A percentile compares a stretch with the other conserved stretches of the same genome.
Conservation (phyloP, 2,888 invertebrate genomes). For the Smittia sp. region DNA sequence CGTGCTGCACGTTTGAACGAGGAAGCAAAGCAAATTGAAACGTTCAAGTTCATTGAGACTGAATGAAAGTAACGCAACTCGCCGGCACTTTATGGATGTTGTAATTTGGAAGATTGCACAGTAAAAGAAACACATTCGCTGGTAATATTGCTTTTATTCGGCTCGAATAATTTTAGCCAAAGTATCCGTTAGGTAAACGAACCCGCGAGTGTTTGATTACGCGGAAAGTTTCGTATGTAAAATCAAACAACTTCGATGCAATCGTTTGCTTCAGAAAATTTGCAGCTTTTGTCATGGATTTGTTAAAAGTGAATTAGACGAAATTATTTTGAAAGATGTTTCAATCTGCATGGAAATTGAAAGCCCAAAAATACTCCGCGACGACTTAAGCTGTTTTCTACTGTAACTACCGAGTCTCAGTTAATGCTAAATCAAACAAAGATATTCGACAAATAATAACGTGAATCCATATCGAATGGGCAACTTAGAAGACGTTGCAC, state of each 20-base stretch:
- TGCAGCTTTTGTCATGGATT: too few relatives aligned
- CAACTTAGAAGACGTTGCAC: neutral
- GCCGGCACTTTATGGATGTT: neutral
- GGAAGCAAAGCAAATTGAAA: neutral
- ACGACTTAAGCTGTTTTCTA: too few relatives aligned
- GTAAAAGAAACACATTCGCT: neutral
- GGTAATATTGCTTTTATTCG: neutral
- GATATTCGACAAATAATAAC: too few relatives aligned
- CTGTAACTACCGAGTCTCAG: too few relatives aligned
- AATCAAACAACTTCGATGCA: too few relatives aligned
- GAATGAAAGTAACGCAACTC: neutral
- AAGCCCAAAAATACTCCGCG: too few relatives aligned
- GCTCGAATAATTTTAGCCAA: neutral
- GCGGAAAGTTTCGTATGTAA: neutral
- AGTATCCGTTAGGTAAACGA: neutral
- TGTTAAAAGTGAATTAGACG: too few relatives aligned
- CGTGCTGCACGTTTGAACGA: too few relatives aligned
- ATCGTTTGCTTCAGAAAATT: too few relatives aligned
- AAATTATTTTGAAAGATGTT: too few relatives aligned
- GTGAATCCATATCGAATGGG: too few relatives aligned
- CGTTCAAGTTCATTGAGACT: constrained; percentile 36
- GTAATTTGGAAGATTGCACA: neutral
- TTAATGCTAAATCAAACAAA: neutral
- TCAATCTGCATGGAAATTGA: too few relatives aligned
- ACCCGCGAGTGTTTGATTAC: neutral